These are phyloP conservation scores for Enteromius fasciolatus DNA, from an alignment of 2,797 vertebrate genomes.

Conservation along the genomic window DNA sequence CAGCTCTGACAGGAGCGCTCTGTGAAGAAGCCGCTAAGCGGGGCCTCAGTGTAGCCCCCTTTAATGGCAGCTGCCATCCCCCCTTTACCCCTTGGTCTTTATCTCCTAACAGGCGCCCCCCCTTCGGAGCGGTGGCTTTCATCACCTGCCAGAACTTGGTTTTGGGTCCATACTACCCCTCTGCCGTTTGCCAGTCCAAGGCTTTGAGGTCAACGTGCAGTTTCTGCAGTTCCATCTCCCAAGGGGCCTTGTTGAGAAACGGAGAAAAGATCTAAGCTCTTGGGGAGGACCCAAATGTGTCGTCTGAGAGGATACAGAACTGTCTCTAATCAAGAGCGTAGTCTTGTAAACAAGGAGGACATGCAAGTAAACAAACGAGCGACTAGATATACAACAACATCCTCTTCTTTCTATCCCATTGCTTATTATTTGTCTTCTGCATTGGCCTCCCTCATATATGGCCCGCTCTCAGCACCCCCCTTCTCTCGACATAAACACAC, in stretches of 20 bases:
- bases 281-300: not conserved
- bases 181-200: conserved; percentile 29
- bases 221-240: not conserved
- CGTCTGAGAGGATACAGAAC: not conserved
- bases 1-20: conserved; percentile 54
- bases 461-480: not conserved
- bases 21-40: conserved; percentile 42
- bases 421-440: not conserved
- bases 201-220: conserved; percentile 8
- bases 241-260: not conserved
- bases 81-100: conserved; percentile 50
- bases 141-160: conserved; percentile 54
- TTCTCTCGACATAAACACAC: conserved; percentile 33
- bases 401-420: conserved; percentile 30
- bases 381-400: conserved; percentile 36
- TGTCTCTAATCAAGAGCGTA: conserved; percentile 28
- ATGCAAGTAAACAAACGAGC: conserved; percentile 28
- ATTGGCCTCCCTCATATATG: not conserved
- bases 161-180: conserved; percentile 22
- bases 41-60: conserved; percentile 47
- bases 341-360: conserved; percentile 46
- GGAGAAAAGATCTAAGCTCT: not conserved
- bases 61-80: conserved; percentile 43
- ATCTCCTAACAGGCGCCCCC: conserved; percentile 50
- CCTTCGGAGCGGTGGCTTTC: conserved; percentile 51